These are phyloP conservation scores for Psylliodes chrysocephalus DNA, from an alignment of 2,888 invertebrate species.

Conservation along the genomic window DNA sequence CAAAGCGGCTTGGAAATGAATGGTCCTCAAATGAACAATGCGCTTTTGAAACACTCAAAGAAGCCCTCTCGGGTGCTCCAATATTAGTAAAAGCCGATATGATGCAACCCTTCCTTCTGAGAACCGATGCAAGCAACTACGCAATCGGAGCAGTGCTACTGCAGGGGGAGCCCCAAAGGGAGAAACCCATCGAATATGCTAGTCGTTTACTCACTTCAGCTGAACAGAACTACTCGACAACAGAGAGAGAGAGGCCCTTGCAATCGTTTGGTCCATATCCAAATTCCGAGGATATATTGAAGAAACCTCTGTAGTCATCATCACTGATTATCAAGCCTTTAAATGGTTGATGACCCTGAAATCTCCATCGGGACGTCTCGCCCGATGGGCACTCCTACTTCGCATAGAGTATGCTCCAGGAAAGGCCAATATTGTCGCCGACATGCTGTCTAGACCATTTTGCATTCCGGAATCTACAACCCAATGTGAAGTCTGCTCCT, in stretches of 20 bases:
- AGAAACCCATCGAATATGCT: constrained; percentile 48
- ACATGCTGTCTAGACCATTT: constrained; percentile 54
- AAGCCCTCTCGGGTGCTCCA: constrained; percentile 31
- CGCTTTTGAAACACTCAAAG: constrained; percentile 34
- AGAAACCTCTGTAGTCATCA: constrained; percentile 53
- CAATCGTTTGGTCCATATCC: constrained; percentile 54
- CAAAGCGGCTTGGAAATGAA: neutral
- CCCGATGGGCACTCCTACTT: constrained; percentile 56
- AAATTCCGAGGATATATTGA: constrained; percentile 60
- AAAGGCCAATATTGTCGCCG: constrained; percentile 54
- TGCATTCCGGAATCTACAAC: neutral
- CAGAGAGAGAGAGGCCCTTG: constrained; percentile 46
- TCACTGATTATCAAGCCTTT: constrained; percentile 64
- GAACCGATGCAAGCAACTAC: constrained; percentile 17
- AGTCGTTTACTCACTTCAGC: constrained; percentile 45
- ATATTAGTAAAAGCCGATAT: constrained; percentile 25
- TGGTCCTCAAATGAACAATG: constrained; percentile 37
- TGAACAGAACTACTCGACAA: constrained; percentile 44
- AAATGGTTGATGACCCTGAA: constrained; percentile 61
- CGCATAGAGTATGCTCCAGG: constrained; percentile 58
- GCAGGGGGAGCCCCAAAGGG: constrained; percentile 43
- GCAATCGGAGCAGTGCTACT: constrained; percentile 9
- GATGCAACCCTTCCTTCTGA: neutral
- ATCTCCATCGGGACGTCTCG: constrained; percentile 56
- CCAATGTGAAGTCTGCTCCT: neutral